A percentile compares a stretch with the other conserved stretches of the same genome.
These are phyloP conservation scores for Sipha flava DNA, from an alignment of 1,140 invertebrate species.

Conservation along the genomic window DNA sequence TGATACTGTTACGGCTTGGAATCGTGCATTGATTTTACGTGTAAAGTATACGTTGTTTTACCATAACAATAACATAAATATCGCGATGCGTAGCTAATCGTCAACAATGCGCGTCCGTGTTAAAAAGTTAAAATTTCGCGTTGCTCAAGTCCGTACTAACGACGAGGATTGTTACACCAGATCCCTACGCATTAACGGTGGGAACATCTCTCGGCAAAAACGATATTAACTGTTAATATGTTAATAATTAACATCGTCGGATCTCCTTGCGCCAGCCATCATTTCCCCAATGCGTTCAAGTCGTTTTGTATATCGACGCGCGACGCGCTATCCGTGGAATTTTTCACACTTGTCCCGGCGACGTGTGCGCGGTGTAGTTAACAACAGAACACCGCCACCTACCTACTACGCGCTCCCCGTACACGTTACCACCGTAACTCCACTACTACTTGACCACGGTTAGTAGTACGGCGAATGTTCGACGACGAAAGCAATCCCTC, in stretches of 20 bases:
- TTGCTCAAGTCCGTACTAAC: background rate
- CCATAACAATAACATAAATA: too few relatives aligned
- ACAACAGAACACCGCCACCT: background rate
- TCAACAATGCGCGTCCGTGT: background rate
- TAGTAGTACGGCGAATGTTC: background rate
- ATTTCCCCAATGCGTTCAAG: too few relatives aligned
- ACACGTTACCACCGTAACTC: background rate
- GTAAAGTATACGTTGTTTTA: background rate
- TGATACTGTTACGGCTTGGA: background rate
- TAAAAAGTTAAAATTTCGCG: background rate
- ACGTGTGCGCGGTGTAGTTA: background rate
- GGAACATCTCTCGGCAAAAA: too few relatives aligned
- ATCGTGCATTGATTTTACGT: background rate
- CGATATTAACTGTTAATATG: too few relatives aligned
- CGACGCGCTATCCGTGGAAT: background rate
- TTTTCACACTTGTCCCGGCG: background rate
- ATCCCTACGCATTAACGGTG: too few relatives aligned
- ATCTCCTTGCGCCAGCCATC: too few relatives aligned
- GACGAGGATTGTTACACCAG: background rate
- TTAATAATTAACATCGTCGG: too few relatives aligned
- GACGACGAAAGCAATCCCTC: background rate
- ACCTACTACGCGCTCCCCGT: too few relatives aligned
- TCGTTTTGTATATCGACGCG: too few relatives aligned
- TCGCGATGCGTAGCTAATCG: background rate
- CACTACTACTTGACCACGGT: background rate